A percentile compares a stretch with the other conserved stretches of the same genome.
phyloP scores from a whole-genome alignment of 2,888 invertebrate species.

The Eupithecia tripunctaria region DNA sequence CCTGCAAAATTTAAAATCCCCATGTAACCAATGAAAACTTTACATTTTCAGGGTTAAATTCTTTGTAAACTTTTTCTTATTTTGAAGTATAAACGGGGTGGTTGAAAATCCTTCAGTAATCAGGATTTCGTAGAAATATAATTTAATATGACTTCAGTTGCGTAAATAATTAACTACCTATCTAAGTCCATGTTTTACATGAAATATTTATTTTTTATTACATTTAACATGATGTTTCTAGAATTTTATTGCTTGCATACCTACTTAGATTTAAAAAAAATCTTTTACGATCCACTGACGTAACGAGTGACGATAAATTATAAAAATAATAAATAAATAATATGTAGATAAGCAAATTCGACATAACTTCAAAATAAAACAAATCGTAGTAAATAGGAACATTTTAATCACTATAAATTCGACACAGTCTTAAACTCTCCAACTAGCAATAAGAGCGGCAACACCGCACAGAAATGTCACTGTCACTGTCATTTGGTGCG shows the following conservation, averaged over 20 bases:
- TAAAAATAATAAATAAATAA: not conserved
- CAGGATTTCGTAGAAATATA: no score
- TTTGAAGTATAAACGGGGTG: no score
- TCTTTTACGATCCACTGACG: not conserved
- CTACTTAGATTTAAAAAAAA: not conserved
- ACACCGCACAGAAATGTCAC: slow-evolving; percentile 49
- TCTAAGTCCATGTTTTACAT: not conserved
- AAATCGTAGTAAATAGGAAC: not conserved
- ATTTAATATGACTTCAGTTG: not conserved
- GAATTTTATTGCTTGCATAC: not conserved
- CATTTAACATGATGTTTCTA: not conserved
- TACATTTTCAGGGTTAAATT: no score
- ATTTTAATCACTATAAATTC: not conserved
- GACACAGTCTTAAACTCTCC: not conserved
- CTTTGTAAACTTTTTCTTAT: no score
- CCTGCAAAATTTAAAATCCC: no score
- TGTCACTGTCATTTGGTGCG: slow-evolving; percentile 49
- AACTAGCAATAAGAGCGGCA: slow-evolving; percentile 42
- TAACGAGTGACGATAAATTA: not conserved
- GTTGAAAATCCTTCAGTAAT: no score
- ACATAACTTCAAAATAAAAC: not conserved
- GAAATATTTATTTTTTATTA: not conserved
- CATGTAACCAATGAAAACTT: no score
- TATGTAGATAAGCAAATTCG: not conserved
- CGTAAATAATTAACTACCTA: not conserved